These are phyloP conservation scores for Passer montanus DNA, from an alignment of 2,113 vertebrate species.

Conservation along the genomic window DNA sequence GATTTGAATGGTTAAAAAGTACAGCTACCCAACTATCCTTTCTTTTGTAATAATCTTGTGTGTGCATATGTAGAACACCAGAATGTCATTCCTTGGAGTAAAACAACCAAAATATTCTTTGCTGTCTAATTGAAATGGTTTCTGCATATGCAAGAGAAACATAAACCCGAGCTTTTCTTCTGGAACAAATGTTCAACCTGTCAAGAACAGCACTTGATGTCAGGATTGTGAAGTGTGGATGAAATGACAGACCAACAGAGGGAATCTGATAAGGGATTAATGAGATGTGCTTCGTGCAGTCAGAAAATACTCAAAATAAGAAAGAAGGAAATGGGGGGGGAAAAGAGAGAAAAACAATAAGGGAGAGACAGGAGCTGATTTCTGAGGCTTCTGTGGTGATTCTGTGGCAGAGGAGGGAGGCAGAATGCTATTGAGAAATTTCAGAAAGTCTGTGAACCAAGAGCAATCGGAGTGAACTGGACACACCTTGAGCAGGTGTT, in stretches of 20 bases:
- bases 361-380: background rate
- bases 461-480: background rate
- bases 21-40: background rate
- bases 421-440: background rate
- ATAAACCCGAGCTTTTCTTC: background rate
- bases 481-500: no score
- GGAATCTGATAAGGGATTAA: slow-evolving; percentile 18
- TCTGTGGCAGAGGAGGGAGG: background rate
- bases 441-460: background rate
- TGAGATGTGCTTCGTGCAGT: background rate
- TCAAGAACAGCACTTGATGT: background rate
- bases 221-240: background rate
- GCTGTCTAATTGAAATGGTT: background rate
- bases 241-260: slow-evolving; percentile 15
- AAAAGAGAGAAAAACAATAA: background rate
- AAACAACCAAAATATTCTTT: background rate
- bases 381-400: background rate
- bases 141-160: background rate
- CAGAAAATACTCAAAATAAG: background rate
- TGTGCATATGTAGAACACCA: background rate
- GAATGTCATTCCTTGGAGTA: background rate
- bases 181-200: background rate
- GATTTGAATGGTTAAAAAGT: background rate
- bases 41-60: background rate
- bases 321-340: background rate